Evolutionary conservation across 2,797 vertebrate genomes (phyloP), one percentile per base, ranked within the genome.

Genomic region (Syncerus caffer): DNA sequence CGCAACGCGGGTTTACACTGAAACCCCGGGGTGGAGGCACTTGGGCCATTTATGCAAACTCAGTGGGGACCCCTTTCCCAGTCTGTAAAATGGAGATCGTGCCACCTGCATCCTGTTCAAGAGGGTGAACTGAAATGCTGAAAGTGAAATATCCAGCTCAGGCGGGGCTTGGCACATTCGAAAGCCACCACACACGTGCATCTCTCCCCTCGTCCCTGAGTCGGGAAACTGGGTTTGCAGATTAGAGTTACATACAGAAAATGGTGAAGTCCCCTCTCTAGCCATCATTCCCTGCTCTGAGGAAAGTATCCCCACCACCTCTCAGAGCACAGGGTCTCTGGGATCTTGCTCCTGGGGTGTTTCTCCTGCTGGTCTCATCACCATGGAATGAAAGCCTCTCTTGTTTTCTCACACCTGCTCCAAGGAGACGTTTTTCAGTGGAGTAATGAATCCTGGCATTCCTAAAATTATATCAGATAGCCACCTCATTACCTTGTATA

Each of bases 211-310:
- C 7, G 1, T 34, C 38, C 76, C 25, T 0, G 27, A 5, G 5
- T 23, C 16, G 3, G 60, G 27, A 85, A 62, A 12, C 15, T n/a
- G 15, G 60, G 29, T 31, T 31, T 0, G 0, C 10, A 17, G 7
- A 19, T 29, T 17, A 7, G 23, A 67, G n/a, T 21, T 29, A 16
- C 29, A 0, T 2, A 1, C 29, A 4, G 17, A 38, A 67, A 38
- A 57, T 42, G n/a, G 0, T 31, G 19, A 12, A 2, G 15, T 27
- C 3, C 21, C 34, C 55, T 11, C 23, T 21, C 47, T 0, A 0
- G 34, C 50, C 25, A 1, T n/a, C 25, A 13, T 3, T 7, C 7
- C 76, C 78, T 25, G 53, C 90, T 58, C 38, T 6, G 1, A 31
- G 34, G 76, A 94, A 21, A 95, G n/a, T 21, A 0, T 7, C 45